Percentiles rank a stretch among this genome's conserved stretches.
phyloP scores from a whole-genome alignment of 2,888 invertebrate species.

The Mechanitis messenoides region DNA sequence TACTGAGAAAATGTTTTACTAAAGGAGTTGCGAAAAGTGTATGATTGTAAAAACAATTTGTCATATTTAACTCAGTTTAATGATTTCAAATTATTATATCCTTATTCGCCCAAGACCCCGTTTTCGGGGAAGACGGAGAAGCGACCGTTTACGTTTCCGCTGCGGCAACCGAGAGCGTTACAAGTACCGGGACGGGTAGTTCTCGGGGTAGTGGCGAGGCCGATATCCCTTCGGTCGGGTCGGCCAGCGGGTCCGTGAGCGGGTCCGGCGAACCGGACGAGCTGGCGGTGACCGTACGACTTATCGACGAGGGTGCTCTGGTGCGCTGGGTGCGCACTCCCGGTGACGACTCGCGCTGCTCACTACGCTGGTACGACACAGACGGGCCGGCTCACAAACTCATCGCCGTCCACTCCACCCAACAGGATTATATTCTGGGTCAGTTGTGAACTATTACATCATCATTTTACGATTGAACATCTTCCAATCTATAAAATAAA shows the following conservation, averaged over 20 bases:
- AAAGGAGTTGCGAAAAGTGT: too few relatives aligned
- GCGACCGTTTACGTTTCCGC: constrained; percentile 33
- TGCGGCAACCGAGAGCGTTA: constrained; percentile 25
- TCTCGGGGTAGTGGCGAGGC: constrained; percentile 15
- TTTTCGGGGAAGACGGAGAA: constrained; percentile 33
- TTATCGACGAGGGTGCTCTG: constrained; percentile 84
- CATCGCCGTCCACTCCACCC: constrained; percentile 82
- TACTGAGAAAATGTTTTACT: too few relatives aligned
- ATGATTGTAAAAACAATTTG: too few relatives aligned
- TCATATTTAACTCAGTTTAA: too few relatives aligned
- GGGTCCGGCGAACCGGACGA: constrained; percentile 42
- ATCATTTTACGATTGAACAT: background rate
- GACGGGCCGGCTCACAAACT: constrained; percentile 76
- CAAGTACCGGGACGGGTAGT: constrained; percentile 29
- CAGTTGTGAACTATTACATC: constrained; percentile 18
- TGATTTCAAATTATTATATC: too few relatives aligned
- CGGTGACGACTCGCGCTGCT: constrained; percentile 77
- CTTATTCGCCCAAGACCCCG: constrained; percentile 27
- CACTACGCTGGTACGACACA: constrained; percentile 83
- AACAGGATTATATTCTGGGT: constrained; percentile 80
- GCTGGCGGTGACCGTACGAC: constrained; percentile 81
- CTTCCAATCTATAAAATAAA: background rate
- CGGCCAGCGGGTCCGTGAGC: constrained; percentile 63
- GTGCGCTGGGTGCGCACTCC: constrained; percentile 84
- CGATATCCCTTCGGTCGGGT: constrained; percentile 72